phyloP scores from a whole-genome alignment of 2,113 vertebrate genomes.

The Otolemur garnettii region DNA sequence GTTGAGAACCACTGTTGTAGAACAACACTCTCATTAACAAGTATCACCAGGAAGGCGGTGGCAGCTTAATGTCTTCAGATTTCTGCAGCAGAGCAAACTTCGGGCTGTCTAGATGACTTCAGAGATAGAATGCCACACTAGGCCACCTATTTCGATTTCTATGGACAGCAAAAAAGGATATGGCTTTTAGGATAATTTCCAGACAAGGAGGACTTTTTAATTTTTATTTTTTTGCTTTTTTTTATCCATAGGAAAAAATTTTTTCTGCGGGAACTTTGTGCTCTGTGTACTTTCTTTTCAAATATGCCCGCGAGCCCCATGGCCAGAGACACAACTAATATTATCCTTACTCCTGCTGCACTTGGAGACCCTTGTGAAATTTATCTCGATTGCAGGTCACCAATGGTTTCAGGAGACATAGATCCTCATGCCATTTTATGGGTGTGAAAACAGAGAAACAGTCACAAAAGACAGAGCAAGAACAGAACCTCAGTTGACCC shows the following conservation, averaged over 20 bases:
- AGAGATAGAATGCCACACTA: constrained; percentile 60
- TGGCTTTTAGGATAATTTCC: constrained; percentile 66
- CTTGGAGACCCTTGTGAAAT: neutral
- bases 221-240: neutral
- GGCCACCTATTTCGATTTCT: constrained; percentile 52
- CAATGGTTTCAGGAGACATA: neutral
- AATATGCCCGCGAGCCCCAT: neutral
- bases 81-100: neutral
- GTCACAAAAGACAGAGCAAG: neutral
- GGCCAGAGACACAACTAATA: neutral
- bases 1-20: neutral
- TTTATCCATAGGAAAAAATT: neutral
- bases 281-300: neutral
- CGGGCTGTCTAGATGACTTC: constrained; percentile 2
- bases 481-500: neutral
- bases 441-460: neutral
- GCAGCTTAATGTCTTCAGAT: constrained; percentile 28
- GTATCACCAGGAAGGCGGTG: neutral
- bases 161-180: constrained; percentile 58
- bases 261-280: neutral
- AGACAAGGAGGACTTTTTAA: neutral
- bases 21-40: neutral
- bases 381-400: neutral
- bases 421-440: neutral
- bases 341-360: neutral